A percentile compares a stretch with the other conserved stretches of the same genome.
phyloP scores from a whole-genome alignment of 2,797 vertebrate genomes.

The Coranthus polyacanthus region DNA sequence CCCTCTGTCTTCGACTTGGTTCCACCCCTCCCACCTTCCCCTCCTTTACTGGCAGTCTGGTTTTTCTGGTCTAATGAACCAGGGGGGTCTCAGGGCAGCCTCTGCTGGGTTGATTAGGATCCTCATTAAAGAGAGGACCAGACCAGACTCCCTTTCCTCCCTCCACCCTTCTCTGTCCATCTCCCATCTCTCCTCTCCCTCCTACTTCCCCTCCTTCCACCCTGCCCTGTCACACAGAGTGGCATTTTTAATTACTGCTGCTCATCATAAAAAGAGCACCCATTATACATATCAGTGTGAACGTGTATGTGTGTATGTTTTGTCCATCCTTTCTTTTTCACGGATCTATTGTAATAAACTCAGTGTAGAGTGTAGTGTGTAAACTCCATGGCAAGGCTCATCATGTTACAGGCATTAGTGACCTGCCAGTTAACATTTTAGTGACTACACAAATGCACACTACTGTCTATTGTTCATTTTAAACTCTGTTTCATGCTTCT shows the following conservation, averaged over 20 bases:
- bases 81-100: conserved; percentile 79
- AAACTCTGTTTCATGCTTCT: conserved; percentile 56
- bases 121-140: conserved; percentile 81
- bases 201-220: conserved; percentile 14
- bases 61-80: conserved; percentile 81
- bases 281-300: conserved; percentile 46
- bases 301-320: conserved; percentile 29
- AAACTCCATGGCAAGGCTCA: conserved; percentile 53
- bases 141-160: conserved; percentile 47
- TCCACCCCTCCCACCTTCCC: conserved; percentile 5
- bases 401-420: conserved; percentile 47
- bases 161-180: conserved; percentile 39
- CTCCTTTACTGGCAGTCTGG: conserved; percentile 55
- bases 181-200: conserved; percentile 40
- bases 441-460: conserved; percentile 45
- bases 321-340: conserved; percentile 34
- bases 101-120: conserved; percentile 79
- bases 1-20: background rate
- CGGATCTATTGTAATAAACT: conserved; percentile 64
- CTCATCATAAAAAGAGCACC: conserved; percentile 69
- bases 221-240: conserved; percentile 66
- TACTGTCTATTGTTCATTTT: conserved; percentile 50
- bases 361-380: conserved; percentile 24
- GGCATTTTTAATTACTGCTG: conserved; percentile 79
- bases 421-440: conserved; percentile 35